Evolutionary conservation across 2,888 invertebrate species (phyloP), one percentile per base, ranked within the genome.

Genomic region (Liodrosophila aerea): DNA sequence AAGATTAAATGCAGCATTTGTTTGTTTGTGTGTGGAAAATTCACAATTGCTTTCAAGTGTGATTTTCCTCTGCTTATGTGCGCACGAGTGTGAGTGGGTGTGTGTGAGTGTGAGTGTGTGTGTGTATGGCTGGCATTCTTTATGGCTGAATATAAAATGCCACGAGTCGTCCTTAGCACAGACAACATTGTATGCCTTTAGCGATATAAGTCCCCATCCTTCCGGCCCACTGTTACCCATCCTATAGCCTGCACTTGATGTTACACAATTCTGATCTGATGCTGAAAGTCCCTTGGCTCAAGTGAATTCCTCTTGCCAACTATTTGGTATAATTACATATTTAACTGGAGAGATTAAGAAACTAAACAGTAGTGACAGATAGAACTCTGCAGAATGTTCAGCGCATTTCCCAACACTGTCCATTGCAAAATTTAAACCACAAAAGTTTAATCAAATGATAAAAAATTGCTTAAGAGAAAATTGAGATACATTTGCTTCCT

Each of bases 1-100:
- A 70, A 65, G 43, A 37, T 43, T 45, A 54, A 51, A 40, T 53
- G 57, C 63, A 68, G 50, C 68, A 50, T 73, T 67, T 59, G 44
- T 39, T 61, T 49, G 61, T 8, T 9, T 4, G 13, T 15, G 56
- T 50, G 49, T 11, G 37, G 41, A 47, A 54, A 27, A 68, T 64
- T 59, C 34, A 15, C 46, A 46, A 52, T 70, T 72, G 56, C 36
- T 66, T 34, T 61, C 41, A 37, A 46, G 40, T 58, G 44, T n/a
- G 30, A 53, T 54, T 54, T 64, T 50, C 13, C 54, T 27, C 27
- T 9, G 36, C 18, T 3, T 9, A 7, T n/a, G n/a, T 43, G 12
- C 9, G 11, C 9, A 18, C 22, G 15, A 34, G n/a, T 41, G 27
- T 51, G 34, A 41, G 33, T 18, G 15, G 29, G 22, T 22, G 22